These are phyloP conservation scores for Mythimna ferrago DNA, from an alignment of 2,888 invertebrate species.

Conservation along the genomic window DNA sequence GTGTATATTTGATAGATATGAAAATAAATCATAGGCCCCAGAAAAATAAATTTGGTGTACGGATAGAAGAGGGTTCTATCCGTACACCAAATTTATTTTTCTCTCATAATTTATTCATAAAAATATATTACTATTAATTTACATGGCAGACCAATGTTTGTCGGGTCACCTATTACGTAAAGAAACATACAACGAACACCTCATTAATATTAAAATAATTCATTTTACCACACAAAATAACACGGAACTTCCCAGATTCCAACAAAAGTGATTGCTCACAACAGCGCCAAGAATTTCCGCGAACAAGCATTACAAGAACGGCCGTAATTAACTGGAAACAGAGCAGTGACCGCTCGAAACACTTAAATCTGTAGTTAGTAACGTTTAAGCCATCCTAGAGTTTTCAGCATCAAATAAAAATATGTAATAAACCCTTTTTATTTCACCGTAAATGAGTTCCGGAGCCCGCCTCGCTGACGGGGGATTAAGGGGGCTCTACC, in stretches of 20 bases:
- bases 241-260: not conserved
- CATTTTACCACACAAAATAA: not conserved
- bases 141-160: too few relatives aligned
- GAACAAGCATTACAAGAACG: constrained; percentile 9
- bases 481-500: constrained; percentile 74
- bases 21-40: too few relatives aligned
- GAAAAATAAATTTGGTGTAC: too few relatives aligned
- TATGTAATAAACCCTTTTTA: constrained; percentile 85
- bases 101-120: too few relatives aligned
- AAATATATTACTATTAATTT: too few relatives aligned
- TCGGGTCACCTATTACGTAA: too few relatives aligned
- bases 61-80: too few relatives aligned
- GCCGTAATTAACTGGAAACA: constrained; percentile 42
- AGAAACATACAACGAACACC: too few relatives aligned
- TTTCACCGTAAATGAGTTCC: constrained; percentile 84
- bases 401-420: constrained; percentile 81
- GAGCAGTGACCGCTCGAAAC: constrained; percentile 45
- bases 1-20: too few relatives aligned
- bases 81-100: too few relatives aligned
- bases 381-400: constrained; percentile 63
- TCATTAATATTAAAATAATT: not conserved
- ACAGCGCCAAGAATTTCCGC: not conserved
- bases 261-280: not conserved
- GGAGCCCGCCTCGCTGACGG: constrained; percentile 78
- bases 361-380: constrained; percentile 59